Evolutionary conservation across 2,113 vertebrate species (phyloP), one percentile per base, ranked within the genome.

Genomic region (Macroglossus sobrinus): DNA sequence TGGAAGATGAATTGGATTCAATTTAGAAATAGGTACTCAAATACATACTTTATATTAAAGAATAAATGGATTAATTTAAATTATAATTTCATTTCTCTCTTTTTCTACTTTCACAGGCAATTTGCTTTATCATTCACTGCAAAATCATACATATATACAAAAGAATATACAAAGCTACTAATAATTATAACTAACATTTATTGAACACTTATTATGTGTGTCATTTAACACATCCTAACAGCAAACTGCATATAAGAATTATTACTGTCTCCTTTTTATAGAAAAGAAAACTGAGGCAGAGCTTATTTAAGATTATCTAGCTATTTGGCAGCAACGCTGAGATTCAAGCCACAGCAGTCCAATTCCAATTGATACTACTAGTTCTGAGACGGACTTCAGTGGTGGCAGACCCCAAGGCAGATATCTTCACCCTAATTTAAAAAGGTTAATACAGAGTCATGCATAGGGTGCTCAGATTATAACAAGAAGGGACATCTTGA

Each of bases 21-120:
- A 87, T 91, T 82, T 92, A 93, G 74, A 79, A 92, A 84, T 69
- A 79, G 63, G 50, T 84, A 68, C 30, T 89, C 53, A 93, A 63
- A 93, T 92, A 71, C 16, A 71, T 84, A 75, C 80, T 93, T 96
- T 71, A 95, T 90, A 87, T 80, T 16, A 94, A 84, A 96, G 15
- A 87, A 93, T 89, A 93, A 88, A 81, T 93, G 50, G n/a, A 87
- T 94, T 92, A 90, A 75, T 96, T 92, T 93, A 94, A 92, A 79
- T 87, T 66, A 4, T 47, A 84, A 95, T 90, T 84, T 96, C 12
- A 63, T 80, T 95, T 95, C 30, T 81, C 22, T 84, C 40, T 57
- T 78, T 55, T 30, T 84, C n/a, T 74, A 18, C 43, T 79, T 30
- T 64, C 64, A 66, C 84, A 84, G 64, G 64, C 75, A 96, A 59